Evolutionary conservation across 1,140 invertebrate species (phyloP), one percentile per base, ranked within the genome.

Genomic region (Conus ventricosus): DNA sequence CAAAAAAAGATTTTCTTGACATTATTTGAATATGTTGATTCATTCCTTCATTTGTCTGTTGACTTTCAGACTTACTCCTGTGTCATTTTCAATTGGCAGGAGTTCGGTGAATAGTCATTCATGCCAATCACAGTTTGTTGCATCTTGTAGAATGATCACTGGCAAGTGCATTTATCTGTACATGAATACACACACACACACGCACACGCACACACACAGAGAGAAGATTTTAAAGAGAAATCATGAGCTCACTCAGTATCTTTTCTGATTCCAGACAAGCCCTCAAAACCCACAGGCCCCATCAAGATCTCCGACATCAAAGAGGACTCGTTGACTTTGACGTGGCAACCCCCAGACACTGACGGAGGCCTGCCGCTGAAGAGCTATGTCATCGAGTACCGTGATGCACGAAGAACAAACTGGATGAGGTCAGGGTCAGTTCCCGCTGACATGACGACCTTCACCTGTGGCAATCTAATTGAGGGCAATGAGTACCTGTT

Each of bases 401-500:
- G 98, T 96, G 98, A 99, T 92, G 96, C 97, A 85, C 98, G 98
- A 89, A 97, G 97, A 91, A 97, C 98, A 96, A 96, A 98, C 82
- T 99, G 98, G 98, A 97, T 97, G 97, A 94, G 97, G 98, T 93
- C 92, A 51, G 94, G 93, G 54, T 91, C 91, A 71, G 93, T 94
- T 5, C 87, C 87, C 27, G 85, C 87, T 51, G 93, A 92, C 39
- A 90, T 85, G 27, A 91, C 92, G 25, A 88, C 88, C 86, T 94
- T 92, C 90, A 97, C 95, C 92, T 97, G 99, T 54, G 97, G 97
- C 0, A 97, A 97, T 90, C 96, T 99, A 13, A 97, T 96, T 5
- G 98, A 99, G 95, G 98, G 98, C 53, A 97, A 98, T 93, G 98
- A 99, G 95, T 99, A 99, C 94, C 97, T 99, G 95, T 99, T 99